phyloP scores from a whole-genome alignment of 2,888 invertebrate species.

The Eilema depressum region DNA sequence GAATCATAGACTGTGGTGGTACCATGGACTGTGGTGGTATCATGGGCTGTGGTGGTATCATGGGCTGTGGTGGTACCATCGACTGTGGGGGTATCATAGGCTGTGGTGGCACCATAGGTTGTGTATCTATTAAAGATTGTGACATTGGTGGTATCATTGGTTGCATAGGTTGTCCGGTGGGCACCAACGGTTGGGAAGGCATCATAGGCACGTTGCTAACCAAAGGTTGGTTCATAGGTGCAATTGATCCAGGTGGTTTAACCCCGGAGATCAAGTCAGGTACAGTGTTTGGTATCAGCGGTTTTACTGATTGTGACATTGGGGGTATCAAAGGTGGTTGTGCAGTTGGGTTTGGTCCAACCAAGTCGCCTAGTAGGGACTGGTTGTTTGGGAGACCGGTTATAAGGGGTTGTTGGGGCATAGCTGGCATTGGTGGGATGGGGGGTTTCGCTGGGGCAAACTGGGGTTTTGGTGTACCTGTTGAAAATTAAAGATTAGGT shows the following conservation, averaged over 20 bases:
- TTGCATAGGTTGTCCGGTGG: slow-evolving; percentile 55
- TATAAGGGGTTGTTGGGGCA: slow-evolving; percentile 46
- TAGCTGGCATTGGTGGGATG: slow-evolving; percentile 73
- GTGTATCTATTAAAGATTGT: no score
- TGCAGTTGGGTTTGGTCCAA: slow-evolving; percentile 11
- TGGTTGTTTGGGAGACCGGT: slow-evolving; percentile 36
- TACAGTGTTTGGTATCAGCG: slow-evolving; percentile 56
- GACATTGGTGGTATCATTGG: slow-evolving; percentile 61
- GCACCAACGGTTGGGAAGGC: slow-evolving; percentile 35
- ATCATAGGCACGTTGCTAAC: slow-evolving; percentile 58
- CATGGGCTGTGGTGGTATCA: slow-evolving; percentile 49
- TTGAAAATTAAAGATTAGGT: background rate
- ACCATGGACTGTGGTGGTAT: slow-evolving; percentile 47
- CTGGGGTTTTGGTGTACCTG: slow-evolving; percentile 63
- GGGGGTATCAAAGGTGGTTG: slow-evolving; percentile 46
- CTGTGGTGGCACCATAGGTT: slow-evolving; percentile 37
- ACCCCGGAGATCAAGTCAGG: slow-evolving; percentile 78
- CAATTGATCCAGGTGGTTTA: slow-evolving; percentile 55
- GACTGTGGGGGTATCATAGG: slow-evolving; percentile 14
- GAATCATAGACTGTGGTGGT: slow-evolving; percentile 62
- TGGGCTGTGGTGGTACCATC: background rate
- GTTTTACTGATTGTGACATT: slow-evolving; percentile 56
- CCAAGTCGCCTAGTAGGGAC: slow-evolving; percentile 41
- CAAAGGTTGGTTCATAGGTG: slow-evolving; percentile 44
- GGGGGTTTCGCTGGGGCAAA: slow-evolving; percentile 76